Conservation (phyloP, 2,797 vertebrate species). For the Enteromius thamalakanensis region DNA sequence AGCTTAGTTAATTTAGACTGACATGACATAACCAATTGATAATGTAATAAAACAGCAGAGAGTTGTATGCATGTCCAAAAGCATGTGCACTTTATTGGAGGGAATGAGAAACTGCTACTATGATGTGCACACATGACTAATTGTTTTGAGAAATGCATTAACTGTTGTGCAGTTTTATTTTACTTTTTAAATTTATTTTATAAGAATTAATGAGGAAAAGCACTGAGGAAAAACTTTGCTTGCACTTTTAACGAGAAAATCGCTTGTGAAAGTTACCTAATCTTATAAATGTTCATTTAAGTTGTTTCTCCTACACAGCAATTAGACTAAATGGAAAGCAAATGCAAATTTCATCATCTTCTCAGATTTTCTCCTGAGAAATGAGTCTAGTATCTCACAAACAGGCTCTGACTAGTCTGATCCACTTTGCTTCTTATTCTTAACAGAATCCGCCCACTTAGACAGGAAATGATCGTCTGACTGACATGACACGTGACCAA, state of each 20-base stretch:
- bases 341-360: not conserved
- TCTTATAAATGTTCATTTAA: not conserved
- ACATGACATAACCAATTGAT: too few relatives aligned
- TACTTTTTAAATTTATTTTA: too few relatives aligned
- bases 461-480: not conserved
- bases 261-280: conserved; percentile 16
- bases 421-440: not conserved
- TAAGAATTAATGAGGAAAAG: not conserved
- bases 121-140: too few relatives aligned
- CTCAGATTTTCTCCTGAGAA: not conserved
- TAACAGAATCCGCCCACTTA: not conserved
- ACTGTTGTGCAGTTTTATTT: too few relatives aligned
- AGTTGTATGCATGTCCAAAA: too few relatives aligned
- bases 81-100: too few relatives aligned
- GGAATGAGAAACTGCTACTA: too few relatives aligned
- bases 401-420: not conserved
- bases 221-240: not conserved
- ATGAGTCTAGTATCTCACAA: not conserved
- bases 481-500: not conserved
- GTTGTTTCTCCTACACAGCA: not conserved
- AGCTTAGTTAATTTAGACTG: too few relatives aligned
- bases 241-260: not conserved
- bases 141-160: too few relatives aligned
- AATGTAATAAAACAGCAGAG: too few relatives aligned
- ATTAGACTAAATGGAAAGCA: not conserved